These are phyloP conservation scores for Tragelaphus eurycerus DNA, from an alignment of 2,797 vertebrate genomes.

Conservation along the genomic window DNA sequence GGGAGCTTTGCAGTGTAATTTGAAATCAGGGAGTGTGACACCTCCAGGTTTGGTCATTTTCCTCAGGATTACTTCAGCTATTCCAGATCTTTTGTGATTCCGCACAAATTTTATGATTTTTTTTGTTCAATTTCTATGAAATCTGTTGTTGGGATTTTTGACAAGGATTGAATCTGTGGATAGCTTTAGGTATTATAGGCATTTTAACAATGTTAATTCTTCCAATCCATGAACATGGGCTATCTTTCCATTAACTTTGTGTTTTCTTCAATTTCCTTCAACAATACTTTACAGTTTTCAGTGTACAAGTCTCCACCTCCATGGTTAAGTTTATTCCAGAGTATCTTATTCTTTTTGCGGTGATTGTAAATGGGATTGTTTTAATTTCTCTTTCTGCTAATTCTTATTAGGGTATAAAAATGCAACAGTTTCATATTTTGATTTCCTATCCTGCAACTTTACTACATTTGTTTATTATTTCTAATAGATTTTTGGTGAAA, in stretches of 20 bases:
- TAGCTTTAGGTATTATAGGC: not conserved
- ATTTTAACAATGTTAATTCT: not conserved
- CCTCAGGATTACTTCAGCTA: not conserved
- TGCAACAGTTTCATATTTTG: not conserved
- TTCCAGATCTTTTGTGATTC: not conserved
- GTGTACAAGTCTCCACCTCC: not conserved
- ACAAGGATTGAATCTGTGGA: not conserved
- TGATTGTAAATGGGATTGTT: not conserved
- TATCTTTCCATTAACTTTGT: not conserved
- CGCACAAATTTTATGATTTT: not conserved
- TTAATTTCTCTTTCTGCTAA: not conserved
- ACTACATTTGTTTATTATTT: not conserved
- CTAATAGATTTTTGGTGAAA: not conserved
- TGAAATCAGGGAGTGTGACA: not conserved
- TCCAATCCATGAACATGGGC: not conserved
- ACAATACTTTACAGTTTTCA: not conserved
- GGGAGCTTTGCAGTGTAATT: not conserved
- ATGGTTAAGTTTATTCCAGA: not conserved
- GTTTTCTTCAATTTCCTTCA: not conserved
- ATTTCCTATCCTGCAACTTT: not conserved
- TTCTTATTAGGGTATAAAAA: not conserved
- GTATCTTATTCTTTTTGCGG: not conserved
- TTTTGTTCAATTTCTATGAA: not conserved
- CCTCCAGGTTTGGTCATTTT: not conserved
- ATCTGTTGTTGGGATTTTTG: not conserved